phyloP scores from a whole-genome alignment of 2,797 vertebrate genomes.

The Muraenolepis orangiensis region DNA sequence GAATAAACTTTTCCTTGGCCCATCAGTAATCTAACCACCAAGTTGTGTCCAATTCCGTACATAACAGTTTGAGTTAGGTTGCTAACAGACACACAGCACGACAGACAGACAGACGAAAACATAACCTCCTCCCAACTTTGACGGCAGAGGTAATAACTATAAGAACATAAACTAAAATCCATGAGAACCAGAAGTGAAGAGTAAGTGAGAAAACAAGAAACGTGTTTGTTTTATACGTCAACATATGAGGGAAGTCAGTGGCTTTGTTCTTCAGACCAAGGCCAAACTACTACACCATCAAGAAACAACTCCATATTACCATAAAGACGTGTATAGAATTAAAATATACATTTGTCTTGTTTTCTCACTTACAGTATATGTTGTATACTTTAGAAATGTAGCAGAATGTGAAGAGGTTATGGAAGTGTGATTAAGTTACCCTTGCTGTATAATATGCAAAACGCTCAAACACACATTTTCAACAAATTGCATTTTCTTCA shows the following conservation, averaged over 20 bases:
- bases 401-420: not conserved
- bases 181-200: too few species aligned
- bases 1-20: too few species aligned
- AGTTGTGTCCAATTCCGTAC: too few species aligned
- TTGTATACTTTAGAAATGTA: not conserved
- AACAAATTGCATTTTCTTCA: not conserved
- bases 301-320: not conserved
- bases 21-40: too few species aligned
- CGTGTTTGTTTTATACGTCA: slow-evolving; percentile 25
- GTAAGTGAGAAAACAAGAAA: slow-evolving; percentile 38
- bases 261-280: too few species aligned
- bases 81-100: too few species aligned
- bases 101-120: too few species aligned
- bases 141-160: too few species aligned
- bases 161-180: too few species aligned
- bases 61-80: too few species aligned
- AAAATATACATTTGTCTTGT: not conserved
- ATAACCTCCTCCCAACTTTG: too few species aligned
- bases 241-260: not conserved
- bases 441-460: not conserved
- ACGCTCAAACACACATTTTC: not conserved
- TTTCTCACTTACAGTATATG: not conserved
- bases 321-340: not conserved
- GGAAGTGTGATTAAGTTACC: not conserved
- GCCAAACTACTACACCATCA: too few species aligned